Evolutionary conservation across 2,113 vertebrate species (phyloP).

Genomic region (Sitta europaea): DNA sequence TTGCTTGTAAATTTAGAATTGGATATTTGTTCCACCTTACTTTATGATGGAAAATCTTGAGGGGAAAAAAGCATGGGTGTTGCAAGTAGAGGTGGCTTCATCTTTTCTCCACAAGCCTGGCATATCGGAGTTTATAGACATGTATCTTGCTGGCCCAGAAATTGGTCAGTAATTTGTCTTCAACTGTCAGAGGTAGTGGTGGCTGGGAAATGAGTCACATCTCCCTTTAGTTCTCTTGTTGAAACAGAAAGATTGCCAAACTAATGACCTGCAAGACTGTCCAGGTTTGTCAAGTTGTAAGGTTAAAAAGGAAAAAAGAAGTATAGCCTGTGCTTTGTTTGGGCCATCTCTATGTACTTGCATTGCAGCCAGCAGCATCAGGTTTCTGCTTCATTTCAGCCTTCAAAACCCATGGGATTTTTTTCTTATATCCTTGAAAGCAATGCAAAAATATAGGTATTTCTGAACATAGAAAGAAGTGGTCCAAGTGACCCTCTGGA

Average conservation of each 20-base stretch:
- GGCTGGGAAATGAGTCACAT: constrained; percentile 15
- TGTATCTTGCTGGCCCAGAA: background rate
- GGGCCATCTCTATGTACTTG: background rate
- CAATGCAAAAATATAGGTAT: background rate
- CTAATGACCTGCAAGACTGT: background rate
- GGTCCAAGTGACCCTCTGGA: background rate
- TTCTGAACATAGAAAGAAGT: background rate
- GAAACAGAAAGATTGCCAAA: background rate
- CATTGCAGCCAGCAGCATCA: background rate
- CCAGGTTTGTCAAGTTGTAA: background rate
- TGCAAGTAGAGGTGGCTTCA: background rate
- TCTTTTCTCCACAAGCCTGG: background rate
- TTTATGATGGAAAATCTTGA: background rate
- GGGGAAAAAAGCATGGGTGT: background rate
- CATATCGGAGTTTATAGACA: background rate
- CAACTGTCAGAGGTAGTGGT: background rate
- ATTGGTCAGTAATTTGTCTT: background rate
- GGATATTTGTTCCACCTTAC: background rate
- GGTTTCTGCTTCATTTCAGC: constrained; percentile 29
- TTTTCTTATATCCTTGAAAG: background rate
- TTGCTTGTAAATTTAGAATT: background rate
- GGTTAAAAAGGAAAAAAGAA: background rate
- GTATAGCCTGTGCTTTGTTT: background rate
- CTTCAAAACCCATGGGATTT: background rate
- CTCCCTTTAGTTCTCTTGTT: background rate